Percentiles rank a stretch among this genome's conserved stretches.
These are phyloP conservation scores for Steinernema carpocapsae DNA, from an alignment of 2,888 invertebrate genomes.

Conservation along the genomic window DNA sequence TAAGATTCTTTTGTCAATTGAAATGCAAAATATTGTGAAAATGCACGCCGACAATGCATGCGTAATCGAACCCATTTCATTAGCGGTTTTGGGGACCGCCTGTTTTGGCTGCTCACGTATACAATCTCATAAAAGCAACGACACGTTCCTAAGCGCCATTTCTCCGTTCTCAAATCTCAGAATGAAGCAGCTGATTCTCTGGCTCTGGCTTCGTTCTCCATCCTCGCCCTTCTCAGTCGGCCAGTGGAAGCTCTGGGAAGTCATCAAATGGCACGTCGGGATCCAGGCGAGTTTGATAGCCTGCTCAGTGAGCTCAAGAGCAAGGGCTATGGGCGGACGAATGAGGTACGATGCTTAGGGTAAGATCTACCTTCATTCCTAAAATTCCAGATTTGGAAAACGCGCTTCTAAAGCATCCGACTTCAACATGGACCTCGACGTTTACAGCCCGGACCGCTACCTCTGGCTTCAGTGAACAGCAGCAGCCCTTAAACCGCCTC, in stretches of 20 bases:
- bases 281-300: slow-evolving; percentile 23
- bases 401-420: neutral
- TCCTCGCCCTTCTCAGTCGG: neutral
- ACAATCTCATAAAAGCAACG: neutral
- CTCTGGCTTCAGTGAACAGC: slow-evolving; percentile 19
- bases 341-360: slow-evolving; percentile 48
- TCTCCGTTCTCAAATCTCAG: neutral
- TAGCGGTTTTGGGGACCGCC: too few relatives aligned
- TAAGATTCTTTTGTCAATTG: too few relatives aligned
- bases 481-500: too few relatives aligned
- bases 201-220: neutral
- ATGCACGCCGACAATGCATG: too few relatives aligned
- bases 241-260: neutral
- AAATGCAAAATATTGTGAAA: too few relatives aligned
- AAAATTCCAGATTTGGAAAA: slow-evolving; percentile 14
- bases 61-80: too few relatives aligned
- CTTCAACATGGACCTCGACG: slow-evolving; percentile 30
- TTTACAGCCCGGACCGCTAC: slow-evolving; percentile 27
- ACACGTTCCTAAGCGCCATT: neutral
- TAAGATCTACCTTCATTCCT: neutral
- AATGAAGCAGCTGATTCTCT: slow-evolving; percentile 1
- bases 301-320: slow-evolving; percentile 54
- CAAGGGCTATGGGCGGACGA: slow-evolving; percentile 54
- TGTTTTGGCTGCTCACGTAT: neutral
- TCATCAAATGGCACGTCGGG: slow-evolving; percentile 4